Evolutionary conservation across 2,113 vertebrate genomes (phyloP), one percentile per base, ranked within the genome.

Genomic region (Pseudopodoces humilis): DNA sequence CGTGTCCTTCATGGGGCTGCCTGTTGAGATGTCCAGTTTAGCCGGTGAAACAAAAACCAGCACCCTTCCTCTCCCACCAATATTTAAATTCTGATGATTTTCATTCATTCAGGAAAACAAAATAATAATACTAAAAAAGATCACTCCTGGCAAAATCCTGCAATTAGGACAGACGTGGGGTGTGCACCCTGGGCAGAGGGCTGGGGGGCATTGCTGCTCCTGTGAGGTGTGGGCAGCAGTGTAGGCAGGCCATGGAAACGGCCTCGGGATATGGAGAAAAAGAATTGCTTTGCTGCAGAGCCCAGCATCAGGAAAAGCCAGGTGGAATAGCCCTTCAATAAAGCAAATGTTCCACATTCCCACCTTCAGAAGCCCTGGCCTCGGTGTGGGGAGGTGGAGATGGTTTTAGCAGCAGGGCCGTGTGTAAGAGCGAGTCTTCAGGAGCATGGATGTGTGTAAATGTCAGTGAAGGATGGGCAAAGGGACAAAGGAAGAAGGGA

Each of bases 231-330:
- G 44, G 87, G 80, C 64, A 86, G 72, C 56, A 31, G 39, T 0
- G 69, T 22, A 14, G 84, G 91, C 70, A 52, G n/a, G 20, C 37
- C 58, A 53, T 0, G 11, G 67, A 77, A 83, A 94, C 3, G 7
- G 64, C 92, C 53, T 68, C 0, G 1, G 94, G 94, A 27, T 39
- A 82, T 0, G 18, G 49, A 65, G 91, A 39, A 31, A 63, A 87
- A 37, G n/a, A 74, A 77, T 70, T 77, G 88, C 76, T 86, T 80
- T 87, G 35, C 64, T 88, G 82, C 76, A 86, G 92, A 86, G 92
- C 79, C 71, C 71, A 41, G 70, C 0, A 5, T 41, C 56, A 28
- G 64, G 79, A 67, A 90, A 83, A 77, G 60, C 59, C 49, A 2
- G 6, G 21, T 50, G 70, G 86, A 82, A 85, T 0, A 71, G 64